phyloP scores from a whole-genome alignment of 2,797 vertebrate species.

The Naso thynnoides region DNA sequence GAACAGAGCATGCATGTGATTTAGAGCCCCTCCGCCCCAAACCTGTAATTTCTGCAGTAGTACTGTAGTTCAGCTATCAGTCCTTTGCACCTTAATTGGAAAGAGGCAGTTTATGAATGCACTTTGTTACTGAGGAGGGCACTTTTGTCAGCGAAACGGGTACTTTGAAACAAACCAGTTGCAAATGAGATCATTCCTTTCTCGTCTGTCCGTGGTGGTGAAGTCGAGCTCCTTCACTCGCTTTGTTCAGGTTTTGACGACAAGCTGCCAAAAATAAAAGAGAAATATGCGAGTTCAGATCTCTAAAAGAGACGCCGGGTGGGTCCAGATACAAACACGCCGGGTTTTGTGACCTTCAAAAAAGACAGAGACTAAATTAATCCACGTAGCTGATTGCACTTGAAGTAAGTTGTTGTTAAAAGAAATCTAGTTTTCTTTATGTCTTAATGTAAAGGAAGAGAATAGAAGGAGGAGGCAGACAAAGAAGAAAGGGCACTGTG shows the following conservation, averaged over 20 bases:
- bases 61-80: conserved; percentile 60
- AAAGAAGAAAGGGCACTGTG: conserved; percentile 53
- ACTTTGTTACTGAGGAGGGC: conserved; percentile 86
- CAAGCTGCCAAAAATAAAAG: conserved; percentile 79
- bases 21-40: conserved; percentile 10
- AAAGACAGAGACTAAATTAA: conserved; percentile 55
- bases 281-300: conserved; percentile 46
- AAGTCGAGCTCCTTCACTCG: conserved; percentile 61
- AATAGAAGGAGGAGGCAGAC: conserved; percentile 28
- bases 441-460: conserved; percentile 76
- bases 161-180: conserved; percentile 82
- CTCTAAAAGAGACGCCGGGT: conserved; percentile 49
- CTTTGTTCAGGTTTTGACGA: conserved; percentile 77
- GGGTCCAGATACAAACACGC: conserved; percentile 43
- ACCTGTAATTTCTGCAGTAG: conserved; percentile 48
- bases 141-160: conserved; percentile 87
- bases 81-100: conserved; percentile 83
- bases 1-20: conserved; percentile 30
- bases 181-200: conserved; percentile 69
- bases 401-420: conserved; percentile 79
- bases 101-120: conserved; percentile 81
- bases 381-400: conserved; percentile 84
- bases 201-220: conserved; percentile 50
- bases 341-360: conserved; percentile 65
- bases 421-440: conserved; percentile 66